These are phyloP conservation scores for Ptychoptera contaminata DNA, from an alignment of 2,888 invertebrate species.

Conservation along the genomic window DNA sequence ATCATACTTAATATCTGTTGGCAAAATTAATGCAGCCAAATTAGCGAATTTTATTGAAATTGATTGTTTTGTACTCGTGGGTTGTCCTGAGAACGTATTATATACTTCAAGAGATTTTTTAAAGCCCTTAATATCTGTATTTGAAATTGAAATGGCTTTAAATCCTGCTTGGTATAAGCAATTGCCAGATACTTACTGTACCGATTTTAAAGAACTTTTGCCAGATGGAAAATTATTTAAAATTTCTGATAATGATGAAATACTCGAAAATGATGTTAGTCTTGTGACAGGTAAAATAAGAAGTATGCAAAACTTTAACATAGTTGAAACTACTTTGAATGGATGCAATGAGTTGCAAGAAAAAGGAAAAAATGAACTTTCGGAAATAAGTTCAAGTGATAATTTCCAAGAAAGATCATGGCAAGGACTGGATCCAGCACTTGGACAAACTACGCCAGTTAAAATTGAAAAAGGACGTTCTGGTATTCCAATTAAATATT, in stretches of 20 bases:
- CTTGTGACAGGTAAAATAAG: conserved; percentile 58
- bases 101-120: conserved; percentile 74
- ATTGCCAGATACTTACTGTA: conserved; percentile 43
- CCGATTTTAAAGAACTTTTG: conserved; percentile 60
- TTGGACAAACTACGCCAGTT: conserved; percentile 56
- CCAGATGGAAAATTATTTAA: conserved; percentile 41
- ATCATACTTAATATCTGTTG: conserved; percentile 81
- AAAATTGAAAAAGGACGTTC: conserved; percentile 52
- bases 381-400: conserved; percentile 15
- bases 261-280: conserved; percentile 46
- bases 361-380: conserved; percentile 21
- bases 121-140: conserved; percentile 80
- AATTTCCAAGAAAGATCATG: conserved; percentile 47
- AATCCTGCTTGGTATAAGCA: conserved; percentile 37
- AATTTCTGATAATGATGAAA: conserved; percentile 29
- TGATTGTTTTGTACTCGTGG: conserved; percentile 80
- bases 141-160: conserved; percentile 76
- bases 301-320: conserved; percentile 15
- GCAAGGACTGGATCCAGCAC: conserved; percentile 71
- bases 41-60: conserved; percentile 84
- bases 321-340: neutral
- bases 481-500: conserved; percentile 60
- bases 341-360: conserved; percentile 7
- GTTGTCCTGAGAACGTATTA: conserved; percentile 81
- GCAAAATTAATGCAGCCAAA: conserved; percentile 88